A percentile compares a stretch with the other conserved stretches of the same genome.
Conservation (phyloP, 2,113 vertebrate species). For the Carollia perspicillata region DNA sequence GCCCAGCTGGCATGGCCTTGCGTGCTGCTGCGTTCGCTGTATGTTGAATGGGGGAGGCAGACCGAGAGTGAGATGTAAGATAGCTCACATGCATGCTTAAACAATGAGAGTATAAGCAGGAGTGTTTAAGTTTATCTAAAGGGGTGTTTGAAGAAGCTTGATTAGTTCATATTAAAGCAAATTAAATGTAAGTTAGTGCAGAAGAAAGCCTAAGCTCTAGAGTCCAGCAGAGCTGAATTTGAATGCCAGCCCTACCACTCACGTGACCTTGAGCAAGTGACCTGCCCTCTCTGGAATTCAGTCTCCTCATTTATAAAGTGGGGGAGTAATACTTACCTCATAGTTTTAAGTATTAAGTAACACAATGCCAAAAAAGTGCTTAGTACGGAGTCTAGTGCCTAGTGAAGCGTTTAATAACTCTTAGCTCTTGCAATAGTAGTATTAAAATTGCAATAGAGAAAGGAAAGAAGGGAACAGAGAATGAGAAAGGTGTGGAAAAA, state of each 20-base stretch:
- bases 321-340: background rate
- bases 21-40: background rate
- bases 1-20: background rate
- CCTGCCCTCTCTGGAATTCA: constrained; percentile 30
- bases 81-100: background rate
- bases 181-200: background rate
- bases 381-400: background rate
- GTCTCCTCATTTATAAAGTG: background rate
- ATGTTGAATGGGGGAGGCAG: background rate
- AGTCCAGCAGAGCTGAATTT: background rate
- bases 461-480: background rate
- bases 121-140: constrained; percentile 27
- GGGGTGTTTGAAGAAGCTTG: constrained; percentile 35
- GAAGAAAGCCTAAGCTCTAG: background rate
- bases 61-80: constrained; percentile 8
- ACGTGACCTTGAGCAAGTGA: background rate
- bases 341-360: background rate
- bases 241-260: background rate
- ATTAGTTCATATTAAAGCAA: constrained; percentile 35
- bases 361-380: background rate
- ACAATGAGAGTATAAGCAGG: background rate
- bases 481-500: background rate
- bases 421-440: background rate
- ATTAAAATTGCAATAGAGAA: background rate
- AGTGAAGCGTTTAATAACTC: background rate